phyloP scores from a whole-genome alignment of 1,140 invertebrate genomes.

The Vollenhovia emeryi region DNA sequence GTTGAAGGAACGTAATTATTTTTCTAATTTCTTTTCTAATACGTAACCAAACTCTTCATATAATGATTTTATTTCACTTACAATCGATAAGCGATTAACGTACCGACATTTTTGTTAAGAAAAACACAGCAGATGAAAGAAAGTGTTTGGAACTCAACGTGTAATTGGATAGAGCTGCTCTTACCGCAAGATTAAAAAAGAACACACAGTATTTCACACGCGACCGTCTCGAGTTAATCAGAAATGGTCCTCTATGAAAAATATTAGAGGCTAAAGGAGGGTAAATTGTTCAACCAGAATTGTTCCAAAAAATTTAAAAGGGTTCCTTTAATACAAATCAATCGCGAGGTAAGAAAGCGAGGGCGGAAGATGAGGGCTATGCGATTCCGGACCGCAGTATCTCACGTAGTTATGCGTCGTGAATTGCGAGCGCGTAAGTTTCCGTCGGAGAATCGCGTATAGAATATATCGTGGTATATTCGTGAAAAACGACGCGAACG shows the following conservation, averaged over 20 bases:
- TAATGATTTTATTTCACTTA: neutral
- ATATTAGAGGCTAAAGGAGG: too few relatives aligned
- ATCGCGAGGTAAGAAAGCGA: neutral
- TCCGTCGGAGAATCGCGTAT: conserved; percentile 37
- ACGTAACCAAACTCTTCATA: neutral
- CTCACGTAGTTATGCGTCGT: conserved; percentile 50
- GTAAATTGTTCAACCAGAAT: too few relatives aligned
- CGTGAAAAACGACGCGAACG: conserved; percentile 51
- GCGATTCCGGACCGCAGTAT: conserved; percentile 13
- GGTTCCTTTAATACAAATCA: conserved; percentile 21
- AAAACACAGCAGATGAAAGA: neutral
- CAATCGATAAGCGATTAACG: neutral
- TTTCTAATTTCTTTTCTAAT: too few relatives aligned
- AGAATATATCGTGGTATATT: conserved; percentile 51
- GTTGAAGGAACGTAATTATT: neutral
- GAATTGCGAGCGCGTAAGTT: conserved; percentile 57
- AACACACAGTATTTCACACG: neutral
- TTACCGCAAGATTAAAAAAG: neutral
- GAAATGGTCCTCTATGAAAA: neutral
- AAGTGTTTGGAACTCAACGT: neutral
- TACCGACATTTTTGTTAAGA: neutral
- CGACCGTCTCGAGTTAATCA: neutral
- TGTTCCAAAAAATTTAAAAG: conserved; percentile 22
- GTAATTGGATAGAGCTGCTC: neutral
- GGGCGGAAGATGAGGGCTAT: neutral